Base-by-base conservation (phyloP, 2,797 vertebrate genomes). In the Lagocephalus sceleratus region DNA sequence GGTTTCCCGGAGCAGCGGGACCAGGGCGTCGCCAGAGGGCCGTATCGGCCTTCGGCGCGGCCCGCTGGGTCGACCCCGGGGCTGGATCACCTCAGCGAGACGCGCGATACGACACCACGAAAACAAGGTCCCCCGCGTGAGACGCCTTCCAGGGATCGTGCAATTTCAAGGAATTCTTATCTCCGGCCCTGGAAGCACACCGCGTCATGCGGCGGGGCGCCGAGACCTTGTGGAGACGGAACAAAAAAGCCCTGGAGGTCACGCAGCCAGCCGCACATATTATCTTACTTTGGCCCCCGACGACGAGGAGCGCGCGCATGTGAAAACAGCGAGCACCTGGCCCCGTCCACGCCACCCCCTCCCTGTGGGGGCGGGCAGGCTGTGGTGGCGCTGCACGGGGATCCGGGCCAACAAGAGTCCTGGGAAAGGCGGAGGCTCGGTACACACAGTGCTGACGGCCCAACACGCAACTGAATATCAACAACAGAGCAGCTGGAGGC, bases 91-190 rank as follows among this genome's bases (percentile, higher is more conserved):
- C n/a, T 42, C 20, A 5, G 8, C 32, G 47, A 50, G 8, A 43
- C n/a, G 15, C 47, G 8, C 41, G 6, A 46, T 3, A 46, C 40
- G 10, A 21, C 16, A 40, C 39, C 5, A 17, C 43, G 50, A 46
- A 23, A 25, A 41, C 2, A 21, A 0, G 32, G 44, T 55, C 58
- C 44, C 39, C 49, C 38, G 20, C 41, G 66, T 6, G 25, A 60
- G 55, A 72, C 44, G n/a, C 43, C 17, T 43, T 54, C 44, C 50
- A 75, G 38, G 53, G 42, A 64, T 82, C 77, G 55, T 5, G 5
- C 58, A 84, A 86, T 63, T 75, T 76, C 75, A 57, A 66, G 63
- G 72, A 82, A 84, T 75, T 77, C 59, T 66, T 50, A 52, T 60
- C 49, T 60, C 49, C 61, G 54, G 20, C 52, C 53, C 47, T 63